phyloP scores from a whole-genome alignment of 2,888 invertebrate species.

The Mellilla xanthometata region DNA sequence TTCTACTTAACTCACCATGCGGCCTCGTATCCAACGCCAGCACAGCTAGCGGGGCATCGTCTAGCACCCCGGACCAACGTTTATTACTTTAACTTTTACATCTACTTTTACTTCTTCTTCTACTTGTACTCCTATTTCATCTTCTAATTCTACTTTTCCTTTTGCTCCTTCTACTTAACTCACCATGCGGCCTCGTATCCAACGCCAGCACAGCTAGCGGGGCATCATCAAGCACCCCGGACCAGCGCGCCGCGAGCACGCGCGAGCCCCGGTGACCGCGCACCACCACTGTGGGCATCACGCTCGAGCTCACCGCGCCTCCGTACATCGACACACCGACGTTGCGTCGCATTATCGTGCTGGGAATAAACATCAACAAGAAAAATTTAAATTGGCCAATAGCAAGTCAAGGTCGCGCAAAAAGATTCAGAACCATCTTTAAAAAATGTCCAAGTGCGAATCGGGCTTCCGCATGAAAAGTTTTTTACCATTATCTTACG shows the following conservation, averaged over 20 bases:
- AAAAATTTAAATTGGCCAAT: too few relatives aligned
- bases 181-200: constrained; percentile 70
- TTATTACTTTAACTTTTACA: too few relatives aligned
- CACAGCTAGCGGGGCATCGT: constrained; percentile 71
- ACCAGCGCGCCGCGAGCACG: constrained; percentile 74
- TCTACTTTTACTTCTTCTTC: too few relatives aligned
- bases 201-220: constrained; percentile 71
- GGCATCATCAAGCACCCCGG: constrained; percentile 70
- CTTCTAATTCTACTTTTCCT: too few relatives aligned
- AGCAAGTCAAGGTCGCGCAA: too few relatives aligned
- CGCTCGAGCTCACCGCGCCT: constrained; percentile 52
- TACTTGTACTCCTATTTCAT: too few relatives aligned
- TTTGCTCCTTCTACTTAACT: constrained; percentile 23
- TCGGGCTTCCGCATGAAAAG: too few relatives aligned
- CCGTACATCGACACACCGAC: constrained; percentile 78
- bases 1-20: constrained; percentile 53
- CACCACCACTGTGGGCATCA: constrained; percentile 70
- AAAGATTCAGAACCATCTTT: too few relatives aligned
- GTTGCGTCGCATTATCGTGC: constrained; percentile 64
- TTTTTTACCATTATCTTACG: too few relatives aligned
- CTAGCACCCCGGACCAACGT: constrained; percentile 76
- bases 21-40: constrained; percentile 69
- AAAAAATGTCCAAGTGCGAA: too few relatives aligned
- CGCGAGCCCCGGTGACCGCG: constrained; percentile 70
- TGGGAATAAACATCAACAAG: too few relatives aligned